Percentiles rank a stretch among this genome's conserved stretches.
Conservation (phyloP, 2,888 invertebrate species). For the Halictus quadricinctus region DNA sequence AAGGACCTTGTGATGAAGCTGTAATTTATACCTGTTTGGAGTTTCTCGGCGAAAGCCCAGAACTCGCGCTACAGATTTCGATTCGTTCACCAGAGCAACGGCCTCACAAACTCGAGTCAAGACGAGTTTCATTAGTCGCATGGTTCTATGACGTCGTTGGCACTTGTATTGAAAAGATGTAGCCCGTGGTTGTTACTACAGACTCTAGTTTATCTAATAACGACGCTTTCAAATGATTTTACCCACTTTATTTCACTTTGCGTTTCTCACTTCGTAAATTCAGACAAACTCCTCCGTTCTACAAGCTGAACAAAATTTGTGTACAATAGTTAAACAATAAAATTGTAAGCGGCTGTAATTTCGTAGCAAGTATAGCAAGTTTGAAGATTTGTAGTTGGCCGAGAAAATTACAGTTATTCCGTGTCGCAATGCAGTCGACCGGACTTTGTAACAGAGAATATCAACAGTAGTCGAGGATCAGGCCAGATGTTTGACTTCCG, state of each 20-base stretch:
- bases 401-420: background rate
- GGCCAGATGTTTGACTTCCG: constrained; percentile 29
- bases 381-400: background rate
- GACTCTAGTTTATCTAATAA: too few species aligned
- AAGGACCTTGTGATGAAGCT: background rate
- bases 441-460: constrained; percentile 39
- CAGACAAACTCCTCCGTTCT: too few species aligned
- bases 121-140: too few species aligned
- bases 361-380: background rate
- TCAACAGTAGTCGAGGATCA: constrained; percentile 1
- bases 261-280: too few species aligned
- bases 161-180: too few species aligned
- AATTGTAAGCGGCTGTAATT: background rate
- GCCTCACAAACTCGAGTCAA: background rate
- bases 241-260: too few species aligned
- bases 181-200: too few species aligned
- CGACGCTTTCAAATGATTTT: too few species aligned
- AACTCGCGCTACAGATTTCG: background rate
- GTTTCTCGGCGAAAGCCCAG: background rate
- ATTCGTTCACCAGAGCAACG: background rate
- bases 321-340: background rate
- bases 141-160: too few species aligned
- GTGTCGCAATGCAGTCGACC: background rate
- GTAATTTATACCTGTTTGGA: constrained; percentile 4
- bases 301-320: background rate